Base-by-base conservation (phyloP, 2,113 vertebrate species). In the Myrmecobius fasciatus region DNA sequence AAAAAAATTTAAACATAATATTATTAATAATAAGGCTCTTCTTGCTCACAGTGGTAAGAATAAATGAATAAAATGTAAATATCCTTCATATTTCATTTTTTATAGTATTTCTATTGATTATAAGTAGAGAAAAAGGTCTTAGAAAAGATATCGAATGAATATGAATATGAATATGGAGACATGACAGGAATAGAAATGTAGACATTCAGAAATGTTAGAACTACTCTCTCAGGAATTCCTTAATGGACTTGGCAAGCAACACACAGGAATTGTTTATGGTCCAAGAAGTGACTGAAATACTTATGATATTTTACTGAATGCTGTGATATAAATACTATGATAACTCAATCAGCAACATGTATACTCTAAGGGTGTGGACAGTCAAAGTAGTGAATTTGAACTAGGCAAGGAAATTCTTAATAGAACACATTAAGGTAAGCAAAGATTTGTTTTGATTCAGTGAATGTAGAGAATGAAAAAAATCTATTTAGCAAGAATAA, bases 241-340 rank as follows among this genome's bases (percentile, higher is more conserved):
- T 11, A 94, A 25, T 97, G 46, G 9, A 46, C 46, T 90, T 51
- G 90, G 10, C 52, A 95, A 28, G 36, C 24, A 92, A 31, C 49
- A 83, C 89, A 47, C 93, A 93, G 54, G 53, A 89, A 91, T 93
- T 89, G 7, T 52, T 92, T 91, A 89, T 31, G 7, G 1, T 92
- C 88, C 88, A 8, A 91, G 67, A 95, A 89, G 1, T 88, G 89
- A 91, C 90, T 90, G 60, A 93, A 91, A 92, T 75, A 91, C 4
- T 17, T 91, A 43, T 89, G 89, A 94, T 91, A 24, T 0, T 43
- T 75, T 36, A 60, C 52, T 95, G 53, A 95, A 54, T 51, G n/a
- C 10, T 7, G 47, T 25, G 1, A 51, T 91, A 89, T 94, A 91
- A 7, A 60, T 8, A 91, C 90, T 49, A 60, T 95, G 46, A 46